A percentile compares a stretch with the other conserved stretches of the same genome.
Evolutionary conservation across 2,888 invertebrate genomes (phyloP).

Genomic region (Gortyna flavago): DNA sequence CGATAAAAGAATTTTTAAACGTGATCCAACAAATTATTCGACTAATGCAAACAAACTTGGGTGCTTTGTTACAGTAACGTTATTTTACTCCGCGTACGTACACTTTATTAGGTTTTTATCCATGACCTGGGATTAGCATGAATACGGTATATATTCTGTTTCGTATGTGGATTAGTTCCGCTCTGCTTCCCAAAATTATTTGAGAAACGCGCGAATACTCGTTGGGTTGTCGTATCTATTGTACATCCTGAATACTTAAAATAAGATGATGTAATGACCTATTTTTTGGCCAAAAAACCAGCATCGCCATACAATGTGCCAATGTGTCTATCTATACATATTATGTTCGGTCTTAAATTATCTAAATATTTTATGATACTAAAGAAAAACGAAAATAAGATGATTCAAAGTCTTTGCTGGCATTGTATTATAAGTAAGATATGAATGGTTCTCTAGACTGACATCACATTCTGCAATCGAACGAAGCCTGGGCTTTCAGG

Average conservation of each 20-base stretch:
- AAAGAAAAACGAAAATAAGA: background rate
- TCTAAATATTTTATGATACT: background rate
- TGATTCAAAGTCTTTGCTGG: background rate
- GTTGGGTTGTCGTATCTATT: constrained; percentile 1
- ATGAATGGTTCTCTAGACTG: background rate
- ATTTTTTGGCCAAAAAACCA: background rate
- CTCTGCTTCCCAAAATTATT: constrained; percentile 45
- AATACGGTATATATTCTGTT: constrained; percentile 38
- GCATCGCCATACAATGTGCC: background rate
- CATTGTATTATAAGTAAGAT: background rate
- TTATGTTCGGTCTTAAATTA: background rate
- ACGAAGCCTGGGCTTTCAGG: background rate
- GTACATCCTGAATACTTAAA: background rate
- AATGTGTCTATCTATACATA: background rate
- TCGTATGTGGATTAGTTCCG: constrained; percentile 44
- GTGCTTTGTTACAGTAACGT: constrained; percentile 44
- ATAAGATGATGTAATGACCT: background rate
- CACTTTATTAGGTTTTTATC: constrained; percentile 43
- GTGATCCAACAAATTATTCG: constrained; percentile 43
- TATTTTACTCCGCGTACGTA: constrained; percentile 39
- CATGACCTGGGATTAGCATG: constrained; percentile 49
- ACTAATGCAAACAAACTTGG: constrained; percentile 49
- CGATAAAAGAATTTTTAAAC: constrained; percentile 43
- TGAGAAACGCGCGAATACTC: constrained; percentile 33
- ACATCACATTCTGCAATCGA: background rate